Evolutionary conservation across 2,888 invertebrate species (phyloP).

Genomic region (Drosophila hawaiiensis): DNA sequence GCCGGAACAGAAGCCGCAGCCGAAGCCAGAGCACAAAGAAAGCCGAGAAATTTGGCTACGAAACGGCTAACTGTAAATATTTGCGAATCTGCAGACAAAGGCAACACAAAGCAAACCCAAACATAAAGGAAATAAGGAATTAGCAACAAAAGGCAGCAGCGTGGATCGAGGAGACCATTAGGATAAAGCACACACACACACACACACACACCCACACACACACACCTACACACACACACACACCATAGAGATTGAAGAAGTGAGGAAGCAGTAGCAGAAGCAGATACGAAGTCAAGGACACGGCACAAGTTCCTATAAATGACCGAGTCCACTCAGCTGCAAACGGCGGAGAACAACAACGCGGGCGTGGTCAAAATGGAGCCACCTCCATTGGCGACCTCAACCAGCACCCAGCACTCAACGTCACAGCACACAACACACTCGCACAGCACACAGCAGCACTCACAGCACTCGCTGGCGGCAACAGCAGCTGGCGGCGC

Average conservation of each 20-base stretch:
- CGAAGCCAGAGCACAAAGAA: constrained; percentile 16
- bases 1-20: constrained; percentile 14
- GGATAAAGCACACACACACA: constrained; percentile 32
- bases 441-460: constrained; percentile 43
- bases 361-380: constrained; percentile 86
- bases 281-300: constrained; percentile 24
- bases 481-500: constrained; percentile 61
- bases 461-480: constrained; percentile 60
- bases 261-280: neutral
- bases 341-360: constrained; percentile 85
- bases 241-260: neutral
- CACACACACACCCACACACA: constrained; percentile 24
- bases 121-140: constrained; percentile 55
- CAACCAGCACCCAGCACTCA: constrained; percentile 76
- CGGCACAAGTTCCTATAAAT: constrained; percentile 74
- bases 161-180: constrained; percentile 70
- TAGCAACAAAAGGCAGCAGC: constrained; percentile 63
- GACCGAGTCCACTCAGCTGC: constrained; percentile 86
- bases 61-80: constrained; percentile 65
- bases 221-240: constrained; percentile 21
- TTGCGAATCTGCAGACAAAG: constrained; percentile 51
- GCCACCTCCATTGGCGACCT: constrained; percentile 86
- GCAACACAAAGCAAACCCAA: constrained; percentile 33
- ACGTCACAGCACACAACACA: constrained; percentile 1
- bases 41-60: constrained; percentile 30